Percentiles rank a stretch among this genome's conserved stretches.
These are phyloP conservation scores for Metopolophium dirhodum DNA, from an alignment of 1,140 invertebrate species.

Conservation along the genomic window DNA sequence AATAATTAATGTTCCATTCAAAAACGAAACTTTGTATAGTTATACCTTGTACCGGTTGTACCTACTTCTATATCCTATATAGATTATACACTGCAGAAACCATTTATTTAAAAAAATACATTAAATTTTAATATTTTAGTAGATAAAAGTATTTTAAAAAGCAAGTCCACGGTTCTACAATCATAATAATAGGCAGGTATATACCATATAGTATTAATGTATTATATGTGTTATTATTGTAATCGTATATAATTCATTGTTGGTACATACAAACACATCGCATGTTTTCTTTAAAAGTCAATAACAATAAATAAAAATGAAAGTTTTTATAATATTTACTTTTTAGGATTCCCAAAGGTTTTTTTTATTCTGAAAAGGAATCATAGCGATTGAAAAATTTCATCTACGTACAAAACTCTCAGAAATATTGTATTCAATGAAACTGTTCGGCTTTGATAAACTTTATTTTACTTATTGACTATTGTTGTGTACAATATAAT, in stretches of 20 bases:
- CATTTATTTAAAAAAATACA: neutral
- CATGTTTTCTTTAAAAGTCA: neutral
- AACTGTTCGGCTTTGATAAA: neutral
- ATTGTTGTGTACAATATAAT: neutral
- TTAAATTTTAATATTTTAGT: neutral
- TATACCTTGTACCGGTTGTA: too few relatives aligned
- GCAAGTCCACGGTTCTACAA: neutral
- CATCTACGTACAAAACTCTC: neutral
- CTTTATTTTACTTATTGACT: neutral
- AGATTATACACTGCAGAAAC: neutral
- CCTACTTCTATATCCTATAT: too few relatives aligned
- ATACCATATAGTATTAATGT: neutral
- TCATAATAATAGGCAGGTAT: neutral
- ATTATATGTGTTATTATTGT: neutral
- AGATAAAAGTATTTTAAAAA: neutral
- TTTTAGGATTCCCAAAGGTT: neutral
- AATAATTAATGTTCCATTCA: neutral
- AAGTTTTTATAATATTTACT: slow-evolving; percentile 5
- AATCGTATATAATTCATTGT: neutral
- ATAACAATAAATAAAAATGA: slow-evolving; percentile 19
- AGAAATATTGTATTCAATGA: neutral
- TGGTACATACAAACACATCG: neutral
- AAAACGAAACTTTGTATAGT: neutral
- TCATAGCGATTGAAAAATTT: neutral
- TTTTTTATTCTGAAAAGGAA: neutral